Base-by-base conservation (phyloP, 1,140 invertebrate species). In the Asbolus verrucosus region DNA sequence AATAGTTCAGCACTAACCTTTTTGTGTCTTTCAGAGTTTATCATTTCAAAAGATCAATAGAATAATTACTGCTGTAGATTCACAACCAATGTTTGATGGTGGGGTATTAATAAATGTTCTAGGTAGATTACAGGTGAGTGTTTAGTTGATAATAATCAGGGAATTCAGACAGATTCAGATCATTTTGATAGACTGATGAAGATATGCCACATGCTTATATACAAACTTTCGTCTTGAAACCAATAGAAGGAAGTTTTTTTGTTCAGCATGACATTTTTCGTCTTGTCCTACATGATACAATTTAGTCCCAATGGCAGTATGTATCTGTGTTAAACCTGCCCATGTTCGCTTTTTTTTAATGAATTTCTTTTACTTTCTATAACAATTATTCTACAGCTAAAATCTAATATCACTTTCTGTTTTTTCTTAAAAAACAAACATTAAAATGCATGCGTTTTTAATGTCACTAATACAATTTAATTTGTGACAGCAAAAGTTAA, bases 1-100 rank as follows among this genome's bases (percentile, higher is more conserved):
- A 14, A 65, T 63, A n/a, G n/a, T n/a, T n/a, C n/a, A n/a, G n/a
- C n/a, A n/a, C n/a, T n/a, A n/a, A n/a, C n/a, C n/a, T n/a, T n/a
- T n/a, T 41, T 36, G 68, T 63, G 59, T 62, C 18, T 21, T 80
- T 91, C 71, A 94, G 92, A 88, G 87, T 79, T 84, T 97, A 82
- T 87, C 87, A 69, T 97, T 97, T 87, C 93, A 96, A 88, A 96
- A 95, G 85, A 97, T 98, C 76, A 90, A 89, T 80, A 90, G 95
- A 83, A 87, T 92, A 79, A 92, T 97, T 80, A 96, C 95, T 63
- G 90, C 93, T n/a, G 90, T 97, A 39, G 96, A 98, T 82, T 95
- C 92, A 67, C 96, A 97, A 83, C 96, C 95, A 33, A 97, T 94
- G 88, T 95, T 95, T 79, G 95, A 97, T 85, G 95, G 95, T 38